Base-by-base conservation (phyloP, 2,888 invertebrate species). In the Ornithoptera priamus region DNA sequence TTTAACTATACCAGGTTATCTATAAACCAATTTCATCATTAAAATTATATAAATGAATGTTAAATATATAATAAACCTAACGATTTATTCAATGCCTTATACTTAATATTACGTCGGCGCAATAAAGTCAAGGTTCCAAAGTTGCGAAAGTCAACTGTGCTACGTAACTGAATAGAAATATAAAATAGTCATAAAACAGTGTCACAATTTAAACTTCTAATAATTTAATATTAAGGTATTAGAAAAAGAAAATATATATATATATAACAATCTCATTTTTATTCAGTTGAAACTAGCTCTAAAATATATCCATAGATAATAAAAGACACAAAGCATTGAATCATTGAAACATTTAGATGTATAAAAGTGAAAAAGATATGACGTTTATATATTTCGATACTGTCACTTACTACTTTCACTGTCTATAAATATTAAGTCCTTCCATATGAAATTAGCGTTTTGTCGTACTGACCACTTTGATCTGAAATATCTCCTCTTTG, bases 381-480 rank as follows among this genome's bases (percentile, higher is more conserved):
- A 6, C n/a, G 17, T 42, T 18, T 56, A 56, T 20, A 39, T 64
- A 8, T 30, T 53, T n/a, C n/a, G 36, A 64, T 39, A 64, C 57
- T 65, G 39, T 10, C 65, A 39, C 65, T 65, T 24, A 22, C n/a
- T 36, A 64, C 65, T 65, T 65, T 65, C 65, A 65, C 65, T 39
- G 22, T 65, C 57, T 39, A 50, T 56, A 50, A 5, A 30, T 22
- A 22, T 22, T 22, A 22, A 22, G 22, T 22, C 22, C 22, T 22
- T 22, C 0, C 22, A 22, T 22, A 22, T 22, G 22, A 22, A 22
- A 22, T 22, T 22, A 22, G 22, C 22, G 22, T 22, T 22, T 22
- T 22, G 22, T 22, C 22, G 22, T 22, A 22, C 22, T 22, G 22
- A 22, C 22, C 22, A 1, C 22, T 22, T 22, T 22, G 22, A 22